phyloP scores from a whole-genome alignment of 2,888 invertebrate species.

The Lasioglossum marginatum region DNA sequence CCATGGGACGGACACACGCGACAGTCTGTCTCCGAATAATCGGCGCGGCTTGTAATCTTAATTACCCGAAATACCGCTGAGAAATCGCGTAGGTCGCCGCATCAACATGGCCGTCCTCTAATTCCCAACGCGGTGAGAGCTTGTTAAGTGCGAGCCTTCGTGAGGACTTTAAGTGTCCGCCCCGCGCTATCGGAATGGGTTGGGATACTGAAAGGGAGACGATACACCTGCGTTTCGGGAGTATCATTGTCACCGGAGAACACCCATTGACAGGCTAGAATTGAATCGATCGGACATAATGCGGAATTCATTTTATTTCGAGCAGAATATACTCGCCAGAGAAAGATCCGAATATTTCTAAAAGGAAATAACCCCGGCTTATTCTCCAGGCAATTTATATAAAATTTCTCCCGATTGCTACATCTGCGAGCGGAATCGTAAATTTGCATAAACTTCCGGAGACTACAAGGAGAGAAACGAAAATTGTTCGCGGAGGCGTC shows the following conservation, averaged over 20 bases:
- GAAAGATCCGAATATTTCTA: fast-evolving
- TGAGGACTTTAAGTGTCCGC: constrained; percentile 30
- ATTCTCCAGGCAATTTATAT: not conserved
- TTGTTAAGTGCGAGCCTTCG: constrained; percentile 47
- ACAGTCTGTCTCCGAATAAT: constrained; percentile 59
- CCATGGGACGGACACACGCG: constrained; percentile 48
- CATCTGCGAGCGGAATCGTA: not conserved
- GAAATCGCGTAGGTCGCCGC: constrained; percentile 50
- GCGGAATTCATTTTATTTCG: not conserved
- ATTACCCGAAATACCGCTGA: constrained; percentile 70
- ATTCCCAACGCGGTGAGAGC: constrained; percentile 14
- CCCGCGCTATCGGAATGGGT: constrained; percentile 17
- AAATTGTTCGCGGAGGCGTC: not conserved
- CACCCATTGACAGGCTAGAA: not conserved
- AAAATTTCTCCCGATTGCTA: not conserved
- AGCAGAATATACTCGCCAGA: not conserved
- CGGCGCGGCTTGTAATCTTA: constrained; percentile 70
- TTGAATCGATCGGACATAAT: not conserved
- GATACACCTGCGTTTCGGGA: constrained; percentile 22
- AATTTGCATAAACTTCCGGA: not conserved
- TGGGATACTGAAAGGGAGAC: not conserved
- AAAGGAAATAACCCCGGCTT: not conserved
- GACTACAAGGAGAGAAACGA: not conserved
- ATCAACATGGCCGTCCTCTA: constrained; percentile 40
- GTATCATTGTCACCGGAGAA: not conserved